Conservation (phyloP, 2,797 vertebrate species). For the Acanthis flammea region DNA sequence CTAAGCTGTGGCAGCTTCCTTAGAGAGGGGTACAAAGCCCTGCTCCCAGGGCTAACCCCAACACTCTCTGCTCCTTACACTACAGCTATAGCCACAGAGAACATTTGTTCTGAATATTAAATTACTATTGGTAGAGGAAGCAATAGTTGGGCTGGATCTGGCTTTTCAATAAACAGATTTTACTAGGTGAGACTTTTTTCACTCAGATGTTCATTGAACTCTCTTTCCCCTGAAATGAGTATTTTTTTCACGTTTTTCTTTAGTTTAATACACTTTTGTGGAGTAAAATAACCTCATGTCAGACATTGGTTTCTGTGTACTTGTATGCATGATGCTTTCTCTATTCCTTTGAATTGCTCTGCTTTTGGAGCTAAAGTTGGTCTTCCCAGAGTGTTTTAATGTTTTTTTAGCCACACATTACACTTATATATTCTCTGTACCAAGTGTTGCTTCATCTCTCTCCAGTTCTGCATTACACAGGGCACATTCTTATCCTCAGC, state of each 20-base stretch:
- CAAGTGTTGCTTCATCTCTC: neutral
- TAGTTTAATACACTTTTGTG: neutral
- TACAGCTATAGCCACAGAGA: neutral
- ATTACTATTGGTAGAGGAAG: neutral
- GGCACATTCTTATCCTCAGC: neutral
- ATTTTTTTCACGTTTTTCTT: conserved; percentile 13
- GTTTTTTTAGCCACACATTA: neutral
- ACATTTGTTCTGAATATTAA: neutral
- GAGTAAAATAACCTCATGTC: neutral
- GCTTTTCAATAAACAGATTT: neutral
- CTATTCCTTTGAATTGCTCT: neutral
- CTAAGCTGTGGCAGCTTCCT: neutral
- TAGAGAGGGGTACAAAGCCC: neutral
- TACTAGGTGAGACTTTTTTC: neutral
- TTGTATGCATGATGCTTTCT: neutral
- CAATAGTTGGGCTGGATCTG: neutral
- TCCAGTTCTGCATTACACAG: neutral
- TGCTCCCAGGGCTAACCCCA: neutral
- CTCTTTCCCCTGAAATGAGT: neutral
- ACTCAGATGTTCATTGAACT: neutral
- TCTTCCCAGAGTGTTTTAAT: neutral
- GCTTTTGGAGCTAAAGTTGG: neutral
- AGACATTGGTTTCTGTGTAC: conserved; percentile 9
- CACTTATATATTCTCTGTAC: neutral
- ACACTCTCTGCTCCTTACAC: neutral